Evolutionary conservation across 2,888 invertebrate species (phyloP), one percentile per base, ranked within the genome.

Genomic region (Crocallis elinguaria): DNA sequence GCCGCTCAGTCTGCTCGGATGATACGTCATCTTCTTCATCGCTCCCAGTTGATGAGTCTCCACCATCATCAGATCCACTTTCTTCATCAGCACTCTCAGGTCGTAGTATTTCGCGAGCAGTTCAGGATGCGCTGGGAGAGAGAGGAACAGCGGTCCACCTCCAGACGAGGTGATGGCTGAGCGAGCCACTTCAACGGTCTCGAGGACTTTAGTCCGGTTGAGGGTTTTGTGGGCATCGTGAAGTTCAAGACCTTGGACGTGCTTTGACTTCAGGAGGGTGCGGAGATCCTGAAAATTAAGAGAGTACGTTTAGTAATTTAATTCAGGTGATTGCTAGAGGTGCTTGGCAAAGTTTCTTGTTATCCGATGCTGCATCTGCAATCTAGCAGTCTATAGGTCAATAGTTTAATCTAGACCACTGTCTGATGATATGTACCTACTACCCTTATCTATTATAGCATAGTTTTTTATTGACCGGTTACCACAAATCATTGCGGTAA

Each of bases 1-100:
- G 0, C 96, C 95, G 75, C 95, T 95, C 62, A 96, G 80, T 49
- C 95, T 84, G 69, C 95, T 95, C 0, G 95, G 95, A 74, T 96
- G 96, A 75, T 94, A 95, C 1, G 95, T 94, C 82, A 94, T 94
- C 71, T 94, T 94, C 70, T 92, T 92, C 64, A 94, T 93, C 27
- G 92, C 81, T 0, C 93, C 93, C 80, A 96, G 75, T 38, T 93
- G 94, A 65, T 95, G 93, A 0, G 95, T 95, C 67, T 95, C 92
- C 37, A 95, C 85, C 67, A 94, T 93, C 86, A 95, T 94, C 41
- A 94, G 79, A 69, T 95, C 94, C 32, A 93, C 93, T 60, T 93
- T 92, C 79, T 95, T 95, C 59, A 93, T 86, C 60, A 95, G 77
- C 13, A 86, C 86, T 68, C 95, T 94, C 62, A 95, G 81, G 73